These are phyloP conservation scores for Macaria liturata DNA, from an alignment of 2,888 invertebrate genomes.

Conservation along the genomic window DNA sequence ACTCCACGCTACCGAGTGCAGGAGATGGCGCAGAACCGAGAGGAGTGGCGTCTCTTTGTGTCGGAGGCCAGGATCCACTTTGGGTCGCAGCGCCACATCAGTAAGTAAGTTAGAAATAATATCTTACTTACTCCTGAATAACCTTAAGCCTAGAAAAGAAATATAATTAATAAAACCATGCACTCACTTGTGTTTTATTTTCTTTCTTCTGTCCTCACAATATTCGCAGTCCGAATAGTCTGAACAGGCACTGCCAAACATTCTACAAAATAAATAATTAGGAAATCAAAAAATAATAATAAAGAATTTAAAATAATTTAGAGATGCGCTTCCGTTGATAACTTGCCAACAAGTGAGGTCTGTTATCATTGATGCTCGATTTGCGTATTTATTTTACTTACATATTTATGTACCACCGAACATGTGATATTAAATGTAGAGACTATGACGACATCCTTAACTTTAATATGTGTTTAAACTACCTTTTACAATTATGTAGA, in stretches of 20 bases:
- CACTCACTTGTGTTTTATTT: slow-evolving; percentile 43
- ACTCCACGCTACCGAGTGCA: too few relatives aligned
- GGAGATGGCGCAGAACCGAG: too few relatives aligned
- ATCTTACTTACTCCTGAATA: neutral
- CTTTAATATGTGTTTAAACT: too few relatives aligned
- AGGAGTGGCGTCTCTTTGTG: too few relatives aligned
- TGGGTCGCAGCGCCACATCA: too few relatives aligned
- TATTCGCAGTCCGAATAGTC: slow-evolving; percentile 76
- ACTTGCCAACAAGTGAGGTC: slow-evolving; percentile 33
- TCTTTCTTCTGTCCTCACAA: slow-evolving; percentile 52
- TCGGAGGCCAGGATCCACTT: too few relatives aligned
- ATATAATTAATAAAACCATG: neutral
- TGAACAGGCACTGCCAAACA: slow-evolving; percentile 65
- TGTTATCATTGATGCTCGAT: slow-evolving; percentile 20
- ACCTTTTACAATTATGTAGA: too few relatives aligned
- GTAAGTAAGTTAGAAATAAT: too few relatives aligned
- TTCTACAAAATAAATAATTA: slow-evolving; percentile 46
- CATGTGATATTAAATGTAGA: too few relatives aligned
- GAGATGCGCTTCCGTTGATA: slow-evolving; percentile 14
- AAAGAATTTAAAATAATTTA: neutral
- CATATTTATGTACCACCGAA: too few relatives aligned
- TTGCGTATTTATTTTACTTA: neutral
- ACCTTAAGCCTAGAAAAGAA: too few relatives aligned
- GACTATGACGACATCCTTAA: too few relatives aligned
- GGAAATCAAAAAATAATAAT: neutral